These are phyloP conservation scores for Trematomus loennbergii DNA, from an alignment of 2,113 vertebrate species.

Conservation along the genomic window DNA sequence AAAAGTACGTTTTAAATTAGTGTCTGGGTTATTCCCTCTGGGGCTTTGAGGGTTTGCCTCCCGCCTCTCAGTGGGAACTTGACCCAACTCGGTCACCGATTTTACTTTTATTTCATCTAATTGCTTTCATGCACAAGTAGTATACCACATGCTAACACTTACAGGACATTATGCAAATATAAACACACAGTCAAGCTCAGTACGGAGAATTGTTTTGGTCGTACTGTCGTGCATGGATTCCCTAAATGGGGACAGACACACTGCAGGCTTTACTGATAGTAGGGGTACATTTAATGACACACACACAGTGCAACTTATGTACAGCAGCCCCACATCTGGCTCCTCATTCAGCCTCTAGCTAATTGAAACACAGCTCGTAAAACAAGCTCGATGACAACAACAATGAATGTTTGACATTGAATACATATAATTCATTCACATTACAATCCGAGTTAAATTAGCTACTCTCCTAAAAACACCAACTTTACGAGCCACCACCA, in stretches of 20 bases:
- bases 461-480: background rate
- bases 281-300: slow-evolving; percentile 24
- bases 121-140: slow-evolving; percentile 59
- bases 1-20: slow-evolving; percentile 69
- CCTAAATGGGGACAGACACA: slow-evolving; percentile 38
- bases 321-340: slow-evolving; percentile 29
- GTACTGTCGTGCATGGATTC: slow-evolving; percentile 7
- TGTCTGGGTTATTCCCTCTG: slow-evolving; percentile 51
- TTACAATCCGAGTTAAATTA: background rate
- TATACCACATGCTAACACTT: slow-evolving; percentile 30
- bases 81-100: slow-evolving; percentile 58
- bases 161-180: slow-evolving; percentile 24
- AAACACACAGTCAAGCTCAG: slow-evolving; percentile 8
- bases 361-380: slow-evolving; percentile 33
- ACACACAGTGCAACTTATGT: slow-evolving; percentile 15
- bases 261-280: slow-evolving; percentile 21
- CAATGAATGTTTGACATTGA: slow-evolving; percentile 3
- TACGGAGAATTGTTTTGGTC: background rate
- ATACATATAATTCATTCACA: slow-evolving; percentile 2
- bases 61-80: slow-evolving; percentile 53
- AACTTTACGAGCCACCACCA: background rate
- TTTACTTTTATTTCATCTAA: slow-evolving; percentile 66
- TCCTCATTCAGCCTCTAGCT: slow-evolving; percentile 31
- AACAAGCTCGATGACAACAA: slow-evolving; percentile 29
- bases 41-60: slow-evolving; percentile 66